A percentile compares a stretch with the other conserved stretches of the same genome.
Conservation (phyloP, 2,113 vertebrate species). For the Charina bottae region DNA sequence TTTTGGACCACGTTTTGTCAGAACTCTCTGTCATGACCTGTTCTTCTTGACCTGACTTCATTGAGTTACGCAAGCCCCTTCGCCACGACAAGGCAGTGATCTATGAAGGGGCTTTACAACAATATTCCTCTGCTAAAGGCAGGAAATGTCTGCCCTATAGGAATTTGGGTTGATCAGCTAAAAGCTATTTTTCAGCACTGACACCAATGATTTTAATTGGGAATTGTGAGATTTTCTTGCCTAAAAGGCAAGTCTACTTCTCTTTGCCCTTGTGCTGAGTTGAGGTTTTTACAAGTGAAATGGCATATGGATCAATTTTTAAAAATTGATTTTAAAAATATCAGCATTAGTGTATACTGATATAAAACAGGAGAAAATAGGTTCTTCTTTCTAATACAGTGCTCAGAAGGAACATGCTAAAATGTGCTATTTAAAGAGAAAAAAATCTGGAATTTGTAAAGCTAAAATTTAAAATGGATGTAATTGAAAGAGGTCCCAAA, state of each 20-base stretch:
- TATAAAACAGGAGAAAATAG: slow-evolving; percentile 46
- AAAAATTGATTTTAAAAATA: slow-evolving; percentile 52
- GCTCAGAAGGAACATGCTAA: not conserved
- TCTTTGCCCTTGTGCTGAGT: slow-evolving; percentile 43
- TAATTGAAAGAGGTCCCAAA: slow-evolving; percentile 36
- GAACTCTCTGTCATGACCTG: too few relatives aligned
- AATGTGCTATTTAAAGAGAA: not conserved
- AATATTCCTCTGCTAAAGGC: not conserved
- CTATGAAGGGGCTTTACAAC: too few relatives aligned
- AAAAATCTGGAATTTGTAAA: not conserved
- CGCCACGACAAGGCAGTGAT: too few relatives aligned
- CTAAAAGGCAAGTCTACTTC: slow-evolving; percentile 30
- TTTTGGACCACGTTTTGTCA: too few relatives aligned
- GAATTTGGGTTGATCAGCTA: rapidly evolving
- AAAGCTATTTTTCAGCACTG: not conserved
- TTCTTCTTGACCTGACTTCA: too few relatives aligned
- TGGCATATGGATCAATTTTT: not conserved
- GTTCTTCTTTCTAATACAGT: slow-evolving; percentile 22
- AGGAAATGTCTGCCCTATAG: not conserved
- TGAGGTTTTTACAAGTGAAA: not conserved
- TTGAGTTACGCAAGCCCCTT: too few relatives aligned
- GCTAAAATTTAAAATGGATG: not conserved
- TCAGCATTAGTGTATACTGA: slow-evolving; percentile 36
- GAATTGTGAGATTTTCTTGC: not conserved
- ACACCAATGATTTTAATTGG: rapidly evolving